Base-by-base conservation (phyloP, 2,888 invertebrate species). In the Holacanthella duospinosa region DNA sequence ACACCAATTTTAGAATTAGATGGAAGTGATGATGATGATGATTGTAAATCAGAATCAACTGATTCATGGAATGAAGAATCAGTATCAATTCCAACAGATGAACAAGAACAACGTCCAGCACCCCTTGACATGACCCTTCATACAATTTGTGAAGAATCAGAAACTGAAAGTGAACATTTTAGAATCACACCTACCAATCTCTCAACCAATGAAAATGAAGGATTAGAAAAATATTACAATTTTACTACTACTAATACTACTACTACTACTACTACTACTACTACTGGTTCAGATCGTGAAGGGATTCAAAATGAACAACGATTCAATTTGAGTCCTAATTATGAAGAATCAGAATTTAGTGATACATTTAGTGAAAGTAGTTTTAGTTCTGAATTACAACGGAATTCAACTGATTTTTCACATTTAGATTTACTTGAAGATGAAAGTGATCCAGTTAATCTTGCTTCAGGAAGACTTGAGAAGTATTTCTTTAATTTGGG, bases 91-190 rank as follows among this genome's bases (percentile, higher is more conserved):
- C 25, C n/a, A n/a, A n/a, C 6, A 19, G 58, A 43, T 9, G 58
- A 63, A 63, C 69, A 70, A 44, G 71, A 70, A 53, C 70, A 73
- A 43, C 69, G 69, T 29, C 83, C 89, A 60, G 84, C 87, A 63
- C 85, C 86, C 1, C 86, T 92, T 74, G 91, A 93, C 78, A 91
- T 92, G 76, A 92, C 92, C 1, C 79, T 93, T 68, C 93, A 93
- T 75, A 93, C 93, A 1, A 93, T 93, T 72, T 87, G 92, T 29
- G 93, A 93, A 79, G 93, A 93, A 78, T 92, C 91, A 74, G 93
- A 93, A 77, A 93, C 93, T 79, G 93, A 93, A 78, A 92, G 92
- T 77, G 76, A 76, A 29, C 48, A n/a, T 4, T 16, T 4, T 9
- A 21, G 48, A 21, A 4, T 21, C 4, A n/a, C 48, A 9, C 21